These are phyloP conservation scores for Bovichtus variegatus DNA, from an alignment of 2,797 vertebrate genomes.

Conservation along the genomic window DNA sequence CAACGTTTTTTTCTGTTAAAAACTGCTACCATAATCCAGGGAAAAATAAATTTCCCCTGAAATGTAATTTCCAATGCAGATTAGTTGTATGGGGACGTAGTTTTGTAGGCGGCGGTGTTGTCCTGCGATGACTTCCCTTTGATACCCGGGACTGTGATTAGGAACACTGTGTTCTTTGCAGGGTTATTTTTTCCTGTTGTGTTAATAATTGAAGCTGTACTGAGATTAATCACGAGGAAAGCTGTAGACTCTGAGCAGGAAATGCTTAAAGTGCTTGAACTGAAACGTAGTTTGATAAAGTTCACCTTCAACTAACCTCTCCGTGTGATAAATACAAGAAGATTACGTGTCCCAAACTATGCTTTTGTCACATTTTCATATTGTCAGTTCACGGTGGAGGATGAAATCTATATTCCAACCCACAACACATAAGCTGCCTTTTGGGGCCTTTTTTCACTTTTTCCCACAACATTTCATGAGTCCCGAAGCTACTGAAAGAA, in stretches of 20 bases:
- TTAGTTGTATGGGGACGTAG: too few relatives aligned
- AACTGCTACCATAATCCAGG: too few relatives aligned
- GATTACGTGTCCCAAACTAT: neutral
- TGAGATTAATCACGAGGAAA: too few relatives aligned
- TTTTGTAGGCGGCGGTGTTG: too few relatives aligned
- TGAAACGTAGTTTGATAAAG: neutral
- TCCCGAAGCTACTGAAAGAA: neutral
- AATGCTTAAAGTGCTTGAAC: neutral
- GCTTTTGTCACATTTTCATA: neutral
- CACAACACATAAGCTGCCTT: neutral
- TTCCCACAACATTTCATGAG: neutral
- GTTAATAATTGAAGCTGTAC: too few relatives aligned
- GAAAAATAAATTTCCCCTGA: too few relatives aligned
- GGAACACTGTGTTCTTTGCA: too few relatives aligned
- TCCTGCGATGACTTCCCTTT: too few relatives aligned
- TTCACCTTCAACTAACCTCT: neutral
- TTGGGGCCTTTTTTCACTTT: neutral
- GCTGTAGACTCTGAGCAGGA: too few relatives aligned
- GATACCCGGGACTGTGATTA: neutral
- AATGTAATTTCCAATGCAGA: too few relatives aligned
- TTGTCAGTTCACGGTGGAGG: neutral
- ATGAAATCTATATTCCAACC: slow-evolving; percentile 4
- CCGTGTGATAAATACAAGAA: neutral
- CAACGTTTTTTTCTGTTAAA: too few relatives aligned
- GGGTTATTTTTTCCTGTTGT: too few relatives aligned